Percentiles rank a stretch among this genome's conserved stretches.
phyloP scores from a whole-genome alignment of 2,888 invertebrate genomes.

The Oscheius myriophilus region DNA sequence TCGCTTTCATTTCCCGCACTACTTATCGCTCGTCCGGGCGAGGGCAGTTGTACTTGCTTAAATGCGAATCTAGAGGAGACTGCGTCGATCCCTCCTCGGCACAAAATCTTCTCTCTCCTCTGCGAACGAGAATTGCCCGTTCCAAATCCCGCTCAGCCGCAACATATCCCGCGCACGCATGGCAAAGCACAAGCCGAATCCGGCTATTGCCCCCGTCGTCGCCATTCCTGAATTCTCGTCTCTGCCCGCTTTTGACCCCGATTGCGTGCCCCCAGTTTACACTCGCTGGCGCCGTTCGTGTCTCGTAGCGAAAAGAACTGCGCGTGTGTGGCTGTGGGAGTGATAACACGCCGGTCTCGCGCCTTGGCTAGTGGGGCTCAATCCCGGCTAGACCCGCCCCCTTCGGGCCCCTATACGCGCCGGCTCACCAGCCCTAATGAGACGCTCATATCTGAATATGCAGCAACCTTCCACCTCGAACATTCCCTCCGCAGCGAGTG shows the following conservation, averaged over 20 bases:
- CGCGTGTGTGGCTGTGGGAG: neutral
- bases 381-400: constrained; percentile 23
- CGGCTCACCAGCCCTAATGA: constrained; percentile 29
- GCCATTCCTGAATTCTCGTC: no score
- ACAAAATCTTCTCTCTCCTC: no score
- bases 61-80: no score
- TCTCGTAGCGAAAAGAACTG: constrained; percentile 7
- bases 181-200: no score
- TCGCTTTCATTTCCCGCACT: no score
- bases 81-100: no score
- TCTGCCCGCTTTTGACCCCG: constrained; percentile 19
- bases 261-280: constrained; percentile 10
- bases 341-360: neutral
- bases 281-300: constrained; percentile 1
- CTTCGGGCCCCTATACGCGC: constrained; percentile 25
- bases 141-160: no score
- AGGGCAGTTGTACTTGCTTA: no score
- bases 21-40: no score
- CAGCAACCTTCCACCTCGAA: constrained; percentile 29
- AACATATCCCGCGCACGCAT: no score
- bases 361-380: constrained; percentile 13
- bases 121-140: no score
- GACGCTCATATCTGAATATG: constrained; percentile 31
- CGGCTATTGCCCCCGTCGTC: no score
- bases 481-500: constrained; percentile 20